Evolutionary conservation across 2,888 invertebrate species (phyloP), one percentile per base, ranked within the genome.

Genomic region (Campaea margaritaria): DNA sequence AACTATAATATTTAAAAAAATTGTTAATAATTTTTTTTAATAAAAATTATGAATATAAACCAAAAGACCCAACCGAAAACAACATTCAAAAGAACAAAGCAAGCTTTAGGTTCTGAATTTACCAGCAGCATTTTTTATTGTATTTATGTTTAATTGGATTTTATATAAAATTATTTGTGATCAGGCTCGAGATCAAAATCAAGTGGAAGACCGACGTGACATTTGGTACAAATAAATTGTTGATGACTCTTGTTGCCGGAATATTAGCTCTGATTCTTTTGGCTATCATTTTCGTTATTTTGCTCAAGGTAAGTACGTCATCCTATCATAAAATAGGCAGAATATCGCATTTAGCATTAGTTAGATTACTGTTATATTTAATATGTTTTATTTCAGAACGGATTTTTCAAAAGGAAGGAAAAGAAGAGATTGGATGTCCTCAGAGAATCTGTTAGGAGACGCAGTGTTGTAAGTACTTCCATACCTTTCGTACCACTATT

Each of bases 341-440:
- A n/a, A n/a, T n/a, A n/a, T n/a, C n/a, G 34, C 34, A 21, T 5
- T 2, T 21, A 21, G 21, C 21, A 21, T 21, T 31, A 31, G 31
- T 3, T 31, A 10, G 1, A 3, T 9, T 31, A 31, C 31, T 7
- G 8, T n/a, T 9, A 31, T 10, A 31, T 31, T 5, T 14, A 13
- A 7, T 14, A 7, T 38, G 11, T 50, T 28, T 12, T 50, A 51
- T 83, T 83, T 55, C 75, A 91, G 91, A 48, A 65, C 13, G 83
- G 83, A 0, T 90, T 89, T 76, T 91, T 91, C 70, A 78, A 81
- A 60, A 79, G 90, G 34, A 72, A 80, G 56, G 72, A 83, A 44
- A 86, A 86, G 71, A 64, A 78, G 27, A 78, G 82, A 50, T 67
- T 89, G 38, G 69, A 74, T 1, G 66, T 66, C 7, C 58, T 82